Base-by-base conservation (phyloP, 2,888 invertebrate genomes). In the Archips crataeganus region DNA sequence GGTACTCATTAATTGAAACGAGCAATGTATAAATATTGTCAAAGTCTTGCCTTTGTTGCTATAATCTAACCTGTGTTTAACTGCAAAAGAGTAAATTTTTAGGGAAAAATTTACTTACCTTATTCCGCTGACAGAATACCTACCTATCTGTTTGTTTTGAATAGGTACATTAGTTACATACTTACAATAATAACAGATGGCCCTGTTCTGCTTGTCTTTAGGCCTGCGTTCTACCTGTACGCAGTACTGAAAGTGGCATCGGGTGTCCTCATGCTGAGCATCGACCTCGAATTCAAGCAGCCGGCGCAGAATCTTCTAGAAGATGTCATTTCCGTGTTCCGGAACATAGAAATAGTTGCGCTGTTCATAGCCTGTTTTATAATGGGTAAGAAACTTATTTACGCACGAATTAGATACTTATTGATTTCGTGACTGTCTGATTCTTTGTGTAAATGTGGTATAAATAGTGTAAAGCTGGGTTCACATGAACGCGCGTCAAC, bases 151-250 rank as follows among this genome's bases (percentile, higher is more conserved):
- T 23, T 23, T 23, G 1, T 23, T 23, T 23, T 1, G 23, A 23
- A 23, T 23, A n/a, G n/a, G n/a, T n/a, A 23, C 23, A 23, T 23
- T 23, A 23, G 23, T 23, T 23, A 23, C 23, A 23, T 23, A 23
- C 23, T 1, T 23, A 23, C 1, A 23, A 23, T 23, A 23, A 23
- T 23, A 23, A 23, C 23, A 23, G 23, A 23, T 23, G 23, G 23
- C 23, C 23, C 23, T 23, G 23, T 5, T 39, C 6, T 4, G 5
- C 3, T 32, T 57, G 32, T 62, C 2, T 3, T 3, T 93, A 97
- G 97, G 81, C 97, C 97, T n/a, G 97, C 97, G 60, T 97, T 97
- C 87, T 97, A 96, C 86, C 85, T 97, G 76, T 97, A 97, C 87
- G 96, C 97, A 3, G 95, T 95, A 2, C 84, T 97, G 79, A 97